Conservation (phyloP, 2,113 vertebrate genomes). For the Donacobius atricapilla region DNA sequence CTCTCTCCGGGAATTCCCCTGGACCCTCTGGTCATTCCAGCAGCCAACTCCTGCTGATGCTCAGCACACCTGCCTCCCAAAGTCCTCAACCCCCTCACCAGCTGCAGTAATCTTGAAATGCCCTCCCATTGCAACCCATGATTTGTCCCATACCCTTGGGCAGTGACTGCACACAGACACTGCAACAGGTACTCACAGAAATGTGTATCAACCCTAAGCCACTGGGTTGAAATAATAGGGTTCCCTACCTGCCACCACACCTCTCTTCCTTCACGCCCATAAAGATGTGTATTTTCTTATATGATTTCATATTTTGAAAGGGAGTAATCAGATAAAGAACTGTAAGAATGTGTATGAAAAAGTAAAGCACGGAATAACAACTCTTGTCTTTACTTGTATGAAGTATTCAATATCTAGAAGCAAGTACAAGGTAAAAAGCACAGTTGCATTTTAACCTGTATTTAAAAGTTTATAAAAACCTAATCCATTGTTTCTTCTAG, state of each 20-base stretch:
- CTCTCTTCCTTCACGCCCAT: rapidly evolving
- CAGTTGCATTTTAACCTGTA: not conserved
- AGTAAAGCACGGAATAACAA: not conserved
- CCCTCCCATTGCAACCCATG: not conserved
- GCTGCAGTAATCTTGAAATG: not conserved
- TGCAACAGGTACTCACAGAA: rapidly evolving
- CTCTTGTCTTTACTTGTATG: not conserved
- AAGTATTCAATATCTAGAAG: not conserved
- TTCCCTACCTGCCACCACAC: rapidly evolving
- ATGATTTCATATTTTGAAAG: not conserved
- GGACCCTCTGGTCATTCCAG: not conserved
- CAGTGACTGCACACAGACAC: not conserved
- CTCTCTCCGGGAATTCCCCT: not conserved
- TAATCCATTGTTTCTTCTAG: not conserved
- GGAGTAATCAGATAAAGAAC: not conserved
- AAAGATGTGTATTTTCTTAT: not conserved
- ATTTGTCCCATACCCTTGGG: not conserved
- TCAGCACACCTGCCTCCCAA: not conserved
- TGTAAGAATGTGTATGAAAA: not conserved
- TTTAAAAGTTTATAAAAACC: not conserved
- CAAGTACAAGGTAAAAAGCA: not conserved
- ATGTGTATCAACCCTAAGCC: not conserved
- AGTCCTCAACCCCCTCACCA: not conserved
- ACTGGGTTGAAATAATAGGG: not conserved
- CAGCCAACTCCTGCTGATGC: not conserved